Evolutionary conservation across 2,113 vertebrate genomes (phyloP).

Genomic region (Pachypanchax playfairii): DNA sequence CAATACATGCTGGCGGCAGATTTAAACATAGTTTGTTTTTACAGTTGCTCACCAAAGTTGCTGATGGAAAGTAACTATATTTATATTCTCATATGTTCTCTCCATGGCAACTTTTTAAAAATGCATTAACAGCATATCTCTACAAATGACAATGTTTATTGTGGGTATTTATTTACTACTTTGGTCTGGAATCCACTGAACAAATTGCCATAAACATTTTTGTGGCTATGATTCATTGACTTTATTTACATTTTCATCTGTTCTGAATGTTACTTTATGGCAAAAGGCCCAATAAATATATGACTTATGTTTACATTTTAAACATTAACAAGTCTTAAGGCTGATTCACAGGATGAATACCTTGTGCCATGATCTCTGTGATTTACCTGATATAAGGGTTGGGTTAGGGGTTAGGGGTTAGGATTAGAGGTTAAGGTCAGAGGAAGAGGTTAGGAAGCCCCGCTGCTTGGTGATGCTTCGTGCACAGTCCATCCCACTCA

Average conservation of each 20-base stretch:
- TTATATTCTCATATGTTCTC: slow-evolving; percentile 59
- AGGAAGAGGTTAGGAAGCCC: too few species aligned
- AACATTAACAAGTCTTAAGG: too few species aligned
- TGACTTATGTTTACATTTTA: background rate
- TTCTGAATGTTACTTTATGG: background rate
- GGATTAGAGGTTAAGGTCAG: too few species aligned
- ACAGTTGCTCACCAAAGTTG: slow-evolving; percentile 63
- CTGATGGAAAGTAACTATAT: slow-evolving; percentile 42
- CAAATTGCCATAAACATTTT: background rate
- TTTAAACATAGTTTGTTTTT: slow-evolving; percentile 58
- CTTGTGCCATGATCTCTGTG: too few species aligned
- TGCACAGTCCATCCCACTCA: too few species aligned
- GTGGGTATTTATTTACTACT: background rate
- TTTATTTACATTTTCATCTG: background rate
- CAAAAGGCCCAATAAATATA: background rate
- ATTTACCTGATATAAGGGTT: too few species aligned
- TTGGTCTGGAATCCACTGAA: slow-evolving; percentile 9
- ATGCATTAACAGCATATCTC: slow-evolving; percentile 34
- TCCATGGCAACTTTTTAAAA: slow-evolving; percentile 60
- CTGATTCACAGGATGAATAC: too few species aligned
- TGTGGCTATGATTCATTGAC: background rate
- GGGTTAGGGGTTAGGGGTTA: too few species aligned
- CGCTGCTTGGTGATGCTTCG: too few species aligned
- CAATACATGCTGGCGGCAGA: slow-evolving; percentile 23
- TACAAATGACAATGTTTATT: slow-evolving; percentile 13